Evolutionary conservation across 2,888 invertebrate species (phyloP).

Genomic region (Siphonodentalium dalli): DNA sequence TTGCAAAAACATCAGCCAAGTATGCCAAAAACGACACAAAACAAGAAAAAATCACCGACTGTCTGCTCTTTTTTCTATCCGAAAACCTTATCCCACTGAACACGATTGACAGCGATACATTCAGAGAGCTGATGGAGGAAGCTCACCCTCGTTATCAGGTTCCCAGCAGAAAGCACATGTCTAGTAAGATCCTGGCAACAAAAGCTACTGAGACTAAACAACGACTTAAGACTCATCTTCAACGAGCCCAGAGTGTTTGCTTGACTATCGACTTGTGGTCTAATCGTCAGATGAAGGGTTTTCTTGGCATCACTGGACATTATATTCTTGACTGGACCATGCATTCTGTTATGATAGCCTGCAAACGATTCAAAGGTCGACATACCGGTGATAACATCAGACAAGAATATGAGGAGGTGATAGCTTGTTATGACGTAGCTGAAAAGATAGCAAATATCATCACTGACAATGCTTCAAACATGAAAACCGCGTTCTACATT

Average conservation of each 20-base stretch:
- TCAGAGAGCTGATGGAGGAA: no score
- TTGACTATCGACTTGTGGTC: conserved; percentile 21
- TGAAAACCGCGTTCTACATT: conserved; percentile 19
- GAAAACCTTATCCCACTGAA: no score
- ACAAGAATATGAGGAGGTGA: conserved; percentile 19
- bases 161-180: conserved; percentile 1
- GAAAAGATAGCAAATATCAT: conserved; percentile 14
- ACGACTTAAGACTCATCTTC: conserved; percentile 7
- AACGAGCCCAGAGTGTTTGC: conserved; percentile 8
- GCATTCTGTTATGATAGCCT: conserved; percentile 12
- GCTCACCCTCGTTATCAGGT: conserved; percentile 3
- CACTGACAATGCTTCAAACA: conserved; percentile 22
- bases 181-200: conserved; percentile 10
- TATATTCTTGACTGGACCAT: conserved; percentile 10
- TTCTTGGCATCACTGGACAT: conserved; percentile 13
- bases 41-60: no score
- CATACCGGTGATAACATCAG: conserved; percentile 19
- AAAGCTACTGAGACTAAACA: conserved; percentile 6
- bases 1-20: no score
- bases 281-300: conserved; percentile 19
- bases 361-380: conserved; percentile 11
- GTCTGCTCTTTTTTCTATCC: no score
- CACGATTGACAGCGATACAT: no score
- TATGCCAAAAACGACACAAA: no score
- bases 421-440: conserved; percentile 6